These are phyloP conservation scores for Eurystomus glaucurus DNA, from an alignment of 2,797 vertebrate genomes.

Conservation along the genomic window DNA sequence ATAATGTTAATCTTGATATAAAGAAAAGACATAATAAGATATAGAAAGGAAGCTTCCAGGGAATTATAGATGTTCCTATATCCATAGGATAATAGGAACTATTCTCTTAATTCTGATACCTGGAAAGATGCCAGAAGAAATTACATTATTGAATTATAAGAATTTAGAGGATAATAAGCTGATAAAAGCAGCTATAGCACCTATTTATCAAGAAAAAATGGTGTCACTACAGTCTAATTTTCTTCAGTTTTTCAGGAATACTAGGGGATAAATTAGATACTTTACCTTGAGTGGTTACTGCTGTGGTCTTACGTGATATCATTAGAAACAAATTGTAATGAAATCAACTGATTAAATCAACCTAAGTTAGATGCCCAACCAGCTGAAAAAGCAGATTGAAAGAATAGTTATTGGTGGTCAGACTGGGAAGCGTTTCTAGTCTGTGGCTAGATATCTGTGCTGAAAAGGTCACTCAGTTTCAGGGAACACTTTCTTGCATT, in stretches of 20 bases:
- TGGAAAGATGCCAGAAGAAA: not conserved
- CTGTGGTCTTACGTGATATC: not conserved
- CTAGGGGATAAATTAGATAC: not conserved
- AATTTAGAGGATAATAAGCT: slow-evolving; percentile 14
- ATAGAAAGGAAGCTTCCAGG: not conserved
- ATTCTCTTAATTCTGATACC: not conserved
- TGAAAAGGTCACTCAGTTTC: not conserved
- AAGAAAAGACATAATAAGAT: not conserved
- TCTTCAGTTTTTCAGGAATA: not conserved
- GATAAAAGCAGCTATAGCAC: slow-evolving; percentile 32
- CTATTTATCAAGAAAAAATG: slow-evolving; percentile 30
- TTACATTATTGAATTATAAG: slow-evolving; percentile 13
- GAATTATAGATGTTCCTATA: slow-evolving; percentile 1
- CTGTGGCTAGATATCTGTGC: not conserved
- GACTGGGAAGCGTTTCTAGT: not conserved
- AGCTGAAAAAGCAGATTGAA: not conserved
- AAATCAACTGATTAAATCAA: not conserved
- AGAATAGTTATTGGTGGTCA: not conserved
- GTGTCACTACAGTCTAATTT: slow-evolving; percentile 10
- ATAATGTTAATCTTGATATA: not conserved
- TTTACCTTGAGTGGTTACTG: not conserved
- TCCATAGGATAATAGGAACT: not conserved
- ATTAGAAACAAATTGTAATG: not conserved
- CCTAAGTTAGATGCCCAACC: not conserved
- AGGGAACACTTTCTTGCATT: not conserved